Percentiles rank a stretch among this genome's conserved stretches.
Evolutionary conservation across 2,888 invertebrate genomes (phyloP).

Genomic region (Drosophila kuntzei): DNA sequence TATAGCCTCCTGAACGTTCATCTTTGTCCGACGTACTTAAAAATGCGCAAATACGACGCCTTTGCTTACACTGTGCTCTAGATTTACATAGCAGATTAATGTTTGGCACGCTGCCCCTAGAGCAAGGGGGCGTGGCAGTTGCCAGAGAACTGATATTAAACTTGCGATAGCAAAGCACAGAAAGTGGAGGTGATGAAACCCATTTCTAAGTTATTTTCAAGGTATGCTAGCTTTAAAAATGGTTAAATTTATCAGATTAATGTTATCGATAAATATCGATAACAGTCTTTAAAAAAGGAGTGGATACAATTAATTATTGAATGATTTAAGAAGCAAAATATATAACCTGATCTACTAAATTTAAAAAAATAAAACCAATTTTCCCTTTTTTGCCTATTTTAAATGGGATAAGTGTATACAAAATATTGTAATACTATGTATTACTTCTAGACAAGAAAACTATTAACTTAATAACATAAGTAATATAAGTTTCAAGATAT

Average conservation of each 20-base stretch:
- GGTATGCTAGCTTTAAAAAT: neutral
- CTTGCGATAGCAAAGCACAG: neutral
- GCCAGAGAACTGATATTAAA: constrained; percentile 12
- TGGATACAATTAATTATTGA: too few relatives aligned
- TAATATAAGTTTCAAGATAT: too few relatives aligned
- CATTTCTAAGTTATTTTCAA: neutral
- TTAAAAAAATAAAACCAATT: too few relatives aligned
- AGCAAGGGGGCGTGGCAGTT: neutral
- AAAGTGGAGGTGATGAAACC: neutral
- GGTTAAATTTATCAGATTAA: neutral
- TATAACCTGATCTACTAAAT: too few relatives aligned
- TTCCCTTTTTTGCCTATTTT: too few relatives aligned
- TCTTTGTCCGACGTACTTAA: constrained; percentile 57
- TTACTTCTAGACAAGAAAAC: too few relatives aligned
- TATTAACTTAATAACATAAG: too few relatives aligned
- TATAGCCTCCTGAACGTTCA: constrained; percentile 26
- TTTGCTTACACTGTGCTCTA: constrained; percentile 58
- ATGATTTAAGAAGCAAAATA: too few relatives aligned
- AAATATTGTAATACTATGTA: too few relatives aligned
- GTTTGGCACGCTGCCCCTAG: constrained; percentile 21
- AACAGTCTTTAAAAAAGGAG: too few relatives aligned
- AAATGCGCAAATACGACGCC: constrained; percentile 69
- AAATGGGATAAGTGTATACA: too few relatives aligned
- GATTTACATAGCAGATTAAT: constrained; percentile 78
- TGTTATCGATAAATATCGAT: neutral